Percentiles rank a stretch among this genome's conserved stretches.
Evolutionary conservation across 2,797 vertebrate species (phyloP).

Genomic region (Hypotaenidia philippensis): DNA sequence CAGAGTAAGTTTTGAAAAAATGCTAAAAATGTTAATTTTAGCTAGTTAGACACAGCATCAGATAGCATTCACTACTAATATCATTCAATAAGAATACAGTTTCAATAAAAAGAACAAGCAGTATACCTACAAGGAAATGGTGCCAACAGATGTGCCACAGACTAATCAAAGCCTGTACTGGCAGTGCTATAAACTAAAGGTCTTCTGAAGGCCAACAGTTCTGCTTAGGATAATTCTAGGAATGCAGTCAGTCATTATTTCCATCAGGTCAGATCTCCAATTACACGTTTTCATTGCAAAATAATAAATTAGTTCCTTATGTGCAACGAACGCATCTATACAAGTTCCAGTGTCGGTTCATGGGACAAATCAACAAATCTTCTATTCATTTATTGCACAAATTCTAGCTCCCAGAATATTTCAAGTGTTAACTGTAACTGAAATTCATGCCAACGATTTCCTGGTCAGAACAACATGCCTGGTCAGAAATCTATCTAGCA

Average conservation of each 20-base stretch:
- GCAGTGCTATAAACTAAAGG: neutral
- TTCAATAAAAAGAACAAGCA: neutral
- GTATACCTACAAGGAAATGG: neutral
- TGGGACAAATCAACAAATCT: neutral
- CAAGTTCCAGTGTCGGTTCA: neutral
- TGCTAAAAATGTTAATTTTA: neutral
- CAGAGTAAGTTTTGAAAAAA: neutral
- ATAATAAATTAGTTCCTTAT: slow-evolving; percentile 57
- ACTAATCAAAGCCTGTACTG: neutral
- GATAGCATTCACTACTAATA: neutral
- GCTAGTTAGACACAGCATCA: neutral
- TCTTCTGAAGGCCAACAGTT: slow-evolving; percentile 12
- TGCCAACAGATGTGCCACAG: neutral
- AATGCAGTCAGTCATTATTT: slow-evolving; percentile 3
- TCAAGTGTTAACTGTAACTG: slow-evolving; percentile 16
- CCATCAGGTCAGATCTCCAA: slow-evolving; percentile 43
- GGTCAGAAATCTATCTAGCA: neutral
- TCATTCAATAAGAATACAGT: neutral
- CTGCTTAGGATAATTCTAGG: slow-evolving; percentile 35
- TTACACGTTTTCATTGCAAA: slow-evolving; percentile 36
- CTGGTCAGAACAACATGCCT: neutral
- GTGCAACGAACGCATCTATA: neutral
- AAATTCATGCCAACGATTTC: neutral
- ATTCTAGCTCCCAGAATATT: neutral
- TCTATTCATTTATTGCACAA: neutral